Evolutionary conservation across 1,140 invertebrate species (phyloP).

Genomic region (Drosophila arawakana): DNA sequence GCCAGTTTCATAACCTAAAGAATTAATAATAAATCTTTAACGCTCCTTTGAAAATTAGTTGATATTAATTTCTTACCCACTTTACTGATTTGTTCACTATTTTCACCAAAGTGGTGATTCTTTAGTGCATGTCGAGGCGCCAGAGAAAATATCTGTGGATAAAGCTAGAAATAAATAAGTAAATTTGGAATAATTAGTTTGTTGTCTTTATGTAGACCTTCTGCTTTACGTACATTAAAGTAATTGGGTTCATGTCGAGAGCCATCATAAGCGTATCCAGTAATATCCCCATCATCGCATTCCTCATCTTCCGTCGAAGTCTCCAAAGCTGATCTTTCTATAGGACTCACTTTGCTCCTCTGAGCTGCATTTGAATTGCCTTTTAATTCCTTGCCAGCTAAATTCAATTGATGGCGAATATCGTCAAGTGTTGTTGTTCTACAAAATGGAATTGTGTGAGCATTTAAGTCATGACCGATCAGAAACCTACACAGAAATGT

Average conservation of each 20-base stretch:
- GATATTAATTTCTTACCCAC: constrained; percentile 36
- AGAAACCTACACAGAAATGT: too few relatives aligned
- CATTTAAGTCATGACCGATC: too few relatives aligned
- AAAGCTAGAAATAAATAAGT: constrained; percentile 4
- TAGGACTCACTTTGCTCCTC: constrained; percentile 2
- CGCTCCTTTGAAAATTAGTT: neutral
- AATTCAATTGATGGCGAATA: constrained; percentile 40
- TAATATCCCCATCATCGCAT: constrained; percentile 64
- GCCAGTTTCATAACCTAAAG: constrained; percentile 47
- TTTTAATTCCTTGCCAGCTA: constrained; percentile 6
- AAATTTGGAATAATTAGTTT: too few relatives aligned
- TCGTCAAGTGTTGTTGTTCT: constrained; percentile 53
- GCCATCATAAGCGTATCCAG: constrained; percentile 61
- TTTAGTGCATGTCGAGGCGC: constrained; percentile 6
- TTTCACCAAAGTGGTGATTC: neutral
- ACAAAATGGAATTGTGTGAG: neutral
- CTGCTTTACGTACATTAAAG: constrained; percentile 10
- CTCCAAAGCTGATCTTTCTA: neutral
- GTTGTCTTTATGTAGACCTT: too few relatives aligned
- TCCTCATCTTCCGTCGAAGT: constrained; percentile 35
- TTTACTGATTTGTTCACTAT: constrained; percentile 48
- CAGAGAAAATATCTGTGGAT: neutral
- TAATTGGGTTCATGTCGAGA: constrained; percentile 7
- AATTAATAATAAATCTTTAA: neutral
- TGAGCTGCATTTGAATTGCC: neutral